Evolutionary conservation across 2,888 invertebrate species (phyloP).

Genomic region (Callimorpha dominula): DNA sequence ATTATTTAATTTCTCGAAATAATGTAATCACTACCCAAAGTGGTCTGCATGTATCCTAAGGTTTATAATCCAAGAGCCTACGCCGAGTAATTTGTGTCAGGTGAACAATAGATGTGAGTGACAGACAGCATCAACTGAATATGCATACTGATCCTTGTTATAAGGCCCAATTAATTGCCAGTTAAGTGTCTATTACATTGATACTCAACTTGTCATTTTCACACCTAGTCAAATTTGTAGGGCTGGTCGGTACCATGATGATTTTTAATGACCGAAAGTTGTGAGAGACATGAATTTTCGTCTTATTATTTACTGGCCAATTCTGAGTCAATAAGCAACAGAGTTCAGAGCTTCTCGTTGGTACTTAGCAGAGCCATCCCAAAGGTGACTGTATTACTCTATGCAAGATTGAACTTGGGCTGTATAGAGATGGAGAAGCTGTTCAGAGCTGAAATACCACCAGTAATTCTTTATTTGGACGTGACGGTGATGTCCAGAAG

Average conservation of each 20-base stretch:
- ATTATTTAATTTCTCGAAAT: not conserved
- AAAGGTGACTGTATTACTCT: no score
- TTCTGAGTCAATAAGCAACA: no score
- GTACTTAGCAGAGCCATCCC: no score
- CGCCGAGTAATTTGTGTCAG: constrained; percentile 76
- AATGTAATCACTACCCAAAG: not conserved
- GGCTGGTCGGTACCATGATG: constrained; percentile 52
- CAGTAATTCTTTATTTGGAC: no score
- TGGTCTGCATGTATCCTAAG: constrained; percentile 46
- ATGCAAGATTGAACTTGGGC: no score
- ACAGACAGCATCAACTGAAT: constrained; percentile 76
- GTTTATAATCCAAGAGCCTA: constrained; percentile 68
- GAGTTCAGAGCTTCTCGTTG: no score
- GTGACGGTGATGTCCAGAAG: no score
- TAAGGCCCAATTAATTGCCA: constrained; percentile 74
- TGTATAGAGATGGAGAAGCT: no score
- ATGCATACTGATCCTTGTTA: constrained; percentile 79
- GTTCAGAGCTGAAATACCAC: no score
- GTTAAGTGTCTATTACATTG: constrained; percentile 62
- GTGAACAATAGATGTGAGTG: constrained; percentile 76
- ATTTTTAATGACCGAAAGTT: not conserved
- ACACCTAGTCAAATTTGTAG: constrained; percentile 71
- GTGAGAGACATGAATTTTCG: no score
- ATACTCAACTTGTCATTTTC: constrained; percentile 75
- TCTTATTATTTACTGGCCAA: no score